Evolutionary conservation across 2,797 vertebrate species (phyloP).

Genomic region (Enteromius mattozi): DNA sequence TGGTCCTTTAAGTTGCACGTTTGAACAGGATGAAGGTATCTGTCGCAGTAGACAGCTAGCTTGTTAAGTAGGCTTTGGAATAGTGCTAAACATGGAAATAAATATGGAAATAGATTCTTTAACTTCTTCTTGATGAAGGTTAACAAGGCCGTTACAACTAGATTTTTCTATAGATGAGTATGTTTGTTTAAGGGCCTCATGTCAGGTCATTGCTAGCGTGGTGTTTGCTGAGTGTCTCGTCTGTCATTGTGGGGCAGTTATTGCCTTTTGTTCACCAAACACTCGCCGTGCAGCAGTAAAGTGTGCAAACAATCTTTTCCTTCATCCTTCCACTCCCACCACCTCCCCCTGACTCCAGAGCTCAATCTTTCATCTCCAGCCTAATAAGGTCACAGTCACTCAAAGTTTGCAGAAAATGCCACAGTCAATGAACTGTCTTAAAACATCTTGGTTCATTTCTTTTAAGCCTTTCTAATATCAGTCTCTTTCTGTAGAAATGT

Average conservation of each 20-base stretch:
- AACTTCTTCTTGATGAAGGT: neutral
- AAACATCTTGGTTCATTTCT: neutral
- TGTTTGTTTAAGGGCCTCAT: slow-evolving; percentile 35
- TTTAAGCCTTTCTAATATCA: neutral
- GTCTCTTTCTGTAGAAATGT: neutral
- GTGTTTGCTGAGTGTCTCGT: slow-evolving; percentile 55
- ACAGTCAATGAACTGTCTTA: neutral
- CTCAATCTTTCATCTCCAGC: neutral
- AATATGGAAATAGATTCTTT: neutral
- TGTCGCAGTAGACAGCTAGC: neutral
- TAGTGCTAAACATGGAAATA: neutral
- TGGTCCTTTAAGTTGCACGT: neutral
- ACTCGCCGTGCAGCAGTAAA: neutral
- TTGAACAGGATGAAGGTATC: neutral
- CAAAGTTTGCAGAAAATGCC: neutral
- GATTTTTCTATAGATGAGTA: slow-evolving; percentile 7
- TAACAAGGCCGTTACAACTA: slow-evolving; percentile 1
- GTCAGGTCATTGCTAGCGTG: slow-evolving; percentile 10
- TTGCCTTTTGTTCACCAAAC: slow-evolving; percentile 50
- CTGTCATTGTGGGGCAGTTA: slow-evolving; percentile 45
- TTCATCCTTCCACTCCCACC: neutral
- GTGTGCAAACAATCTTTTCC: slow-evolving; percentile 21
- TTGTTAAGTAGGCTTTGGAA: neutral
- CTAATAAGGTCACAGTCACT: slow-evolving; percentile 20
- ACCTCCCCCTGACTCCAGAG: neutral